Evolutionary conservation across 2,113 vertebrate species (phyloP).

Genomic region (Dasyornis broadbenti): DNA sequence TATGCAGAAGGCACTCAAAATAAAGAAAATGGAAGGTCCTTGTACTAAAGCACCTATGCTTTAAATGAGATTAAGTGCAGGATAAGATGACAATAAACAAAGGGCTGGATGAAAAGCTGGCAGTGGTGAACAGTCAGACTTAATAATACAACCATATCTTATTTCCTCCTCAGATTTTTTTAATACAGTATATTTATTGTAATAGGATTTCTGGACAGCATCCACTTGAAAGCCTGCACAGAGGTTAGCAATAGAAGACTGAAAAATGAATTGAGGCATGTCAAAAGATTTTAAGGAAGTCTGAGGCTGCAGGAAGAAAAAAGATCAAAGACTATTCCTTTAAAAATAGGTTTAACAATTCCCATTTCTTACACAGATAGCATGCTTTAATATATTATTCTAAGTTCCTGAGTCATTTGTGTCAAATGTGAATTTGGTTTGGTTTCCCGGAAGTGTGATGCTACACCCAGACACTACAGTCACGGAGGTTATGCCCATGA

Average conservation of each 20-base stretch:
- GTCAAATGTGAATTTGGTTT: slow-evolving; percentile 19
- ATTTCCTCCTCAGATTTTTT: slow-evolving; percentile 53
- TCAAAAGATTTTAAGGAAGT: slow-evolving; percentile 20
- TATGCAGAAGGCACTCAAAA: slow-evolving; percentile 3
- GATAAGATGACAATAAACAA: slow-evolving; percentile 53
- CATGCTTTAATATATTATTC: background rate
- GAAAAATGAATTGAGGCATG: background rate
- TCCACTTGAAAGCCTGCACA: slow-evolving; percentile 20
- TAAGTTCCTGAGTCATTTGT: slow-evolving; percentile 26
- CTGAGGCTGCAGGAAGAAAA: slow-evolving; percentile 2
- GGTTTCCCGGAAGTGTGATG: slow-evolving; percentile 47
- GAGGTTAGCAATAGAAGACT: slow-evolving; percentile 4
- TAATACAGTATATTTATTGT: slow-evolving; percentile 62
- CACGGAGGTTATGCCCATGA: background rate
- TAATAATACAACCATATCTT: slow-evolving; percentile 47
- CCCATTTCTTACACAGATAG: background rate
- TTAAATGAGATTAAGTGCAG: slow-evolving; percentile 41
- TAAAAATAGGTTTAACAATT: background rate
- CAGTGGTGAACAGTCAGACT: slow-evolving; percentile 19
- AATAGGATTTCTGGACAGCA: slow-evolving; percentile 59
- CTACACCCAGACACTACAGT: background rate
- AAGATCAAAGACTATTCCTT: background rate
- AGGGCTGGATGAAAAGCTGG: slow-evolving; percentile 48
- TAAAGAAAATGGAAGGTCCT: slow-evolving; percentile 1
- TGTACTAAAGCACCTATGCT: slow-evolving; percentile 14